Base-by-base conservation (phyloP, 2,797 vertebrate genomes). In the Hoplostethus atlanticus region DNA sequence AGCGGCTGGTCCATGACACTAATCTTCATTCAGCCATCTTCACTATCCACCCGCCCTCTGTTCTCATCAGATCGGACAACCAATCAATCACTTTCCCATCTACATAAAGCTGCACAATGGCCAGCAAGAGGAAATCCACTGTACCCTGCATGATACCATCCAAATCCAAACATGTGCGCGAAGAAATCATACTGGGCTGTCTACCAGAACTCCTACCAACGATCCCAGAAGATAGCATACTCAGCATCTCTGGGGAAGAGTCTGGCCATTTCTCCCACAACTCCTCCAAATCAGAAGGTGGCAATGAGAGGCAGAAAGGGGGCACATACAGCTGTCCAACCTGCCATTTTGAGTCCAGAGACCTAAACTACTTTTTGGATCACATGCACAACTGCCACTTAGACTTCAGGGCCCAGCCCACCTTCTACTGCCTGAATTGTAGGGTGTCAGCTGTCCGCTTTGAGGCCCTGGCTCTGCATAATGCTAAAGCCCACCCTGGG, bases 111-210 rank as follows among this genome's bases (percentile, higher is more conserved):
- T 76, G 63, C 83, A 71, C 42, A 21, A 99, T 99, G 98, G 98
- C 98, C 88, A 99, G 98, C 95, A 99, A 99, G 91, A 96, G 98
- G 91, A 99, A 99, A 92, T 99, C 98, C 83, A 98, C 97, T 50
- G 96, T 96, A 46, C 98, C 98, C 38, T 99, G 98, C 91, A 99
- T 99, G 98, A 99, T 99, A 93, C 97, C 98, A 58, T 94, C 97
- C 76, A 99, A 99, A 94, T 95, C 94, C 3, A 93, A 95, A 91
- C 91, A 93, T 84, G 93, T 94, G 80, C 93, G 96, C 76, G 97
- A 96, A 91, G 95, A 96, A 75, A 93, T 94, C 87, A 95, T 96
- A 79, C 15, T 88, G 93, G 79, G 91, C 87, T 95, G 93, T 46
- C 87, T 95, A 65, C 90, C 68, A 90, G 93, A 85, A 84, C 94